Evolutionary conservation across 1,140 invertebrate species (phyloP), one percentile per base, ranked within the genome.

Genomic region (Archivesica marissinica): DNA sequence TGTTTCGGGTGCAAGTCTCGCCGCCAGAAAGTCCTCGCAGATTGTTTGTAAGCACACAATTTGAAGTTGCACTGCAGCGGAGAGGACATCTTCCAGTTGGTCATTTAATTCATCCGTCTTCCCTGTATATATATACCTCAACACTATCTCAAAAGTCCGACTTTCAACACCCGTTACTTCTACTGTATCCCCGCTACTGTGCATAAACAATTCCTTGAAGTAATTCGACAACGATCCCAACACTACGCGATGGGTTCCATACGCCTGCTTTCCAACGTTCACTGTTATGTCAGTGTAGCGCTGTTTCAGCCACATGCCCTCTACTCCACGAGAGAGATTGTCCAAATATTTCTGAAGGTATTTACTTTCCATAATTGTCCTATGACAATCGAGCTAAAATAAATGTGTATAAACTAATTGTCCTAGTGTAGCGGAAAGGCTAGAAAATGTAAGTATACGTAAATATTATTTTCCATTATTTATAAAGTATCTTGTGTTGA

Each of bases 191-290:
- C 95, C 95, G 87, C 96, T 95, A 30, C 25, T 59, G 30, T 78
- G 74, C 23, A 39, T 95, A 91, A 98, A 98, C n/a, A 98, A 93
- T 61, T 96, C 96, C 90, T 96, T 94, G 93, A 98, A 98, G 93
- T 97, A 98, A 20, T 96, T 95, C 90, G 97, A 98, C 94, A 96
- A 97, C 54, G 96, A 96, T 30, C 96, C 97, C 77, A 98, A 95
- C 87, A 98, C 96, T 17, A 96, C 96, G 64, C 97, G 95, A 93
- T 98, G 97, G 52, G 52, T 23, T 1, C 41, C 35, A 35, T 52
- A 85, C 25, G 72, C 47, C 23, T 25, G n/a, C 4, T 25, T 59
- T n/a, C 47, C 72, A 11, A 66, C 82, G 13, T 64, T 66, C 11
- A 85, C 56, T 3, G 23, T 50, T 17, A 85, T 74, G 44, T 85